phyloP scores from a whole-genome alignment of 2,888 invertebrate species.

The Malthinus seriepunctatus region DNA sequence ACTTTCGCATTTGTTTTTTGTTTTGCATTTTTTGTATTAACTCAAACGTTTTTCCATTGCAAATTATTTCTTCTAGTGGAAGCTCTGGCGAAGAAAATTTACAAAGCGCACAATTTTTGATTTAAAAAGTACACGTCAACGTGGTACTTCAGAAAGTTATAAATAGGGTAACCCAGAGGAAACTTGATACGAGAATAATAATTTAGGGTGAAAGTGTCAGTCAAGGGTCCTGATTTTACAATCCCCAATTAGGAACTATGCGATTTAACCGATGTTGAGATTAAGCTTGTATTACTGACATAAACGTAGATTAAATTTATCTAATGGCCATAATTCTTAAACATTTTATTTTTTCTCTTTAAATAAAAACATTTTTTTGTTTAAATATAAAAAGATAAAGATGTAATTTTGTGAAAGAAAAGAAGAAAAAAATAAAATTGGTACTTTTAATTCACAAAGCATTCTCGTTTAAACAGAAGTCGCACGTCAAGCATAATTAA shows the following conservation, averaged over 20 bases:
- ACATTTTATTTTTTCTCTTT: not conserved
- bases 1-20: no score
- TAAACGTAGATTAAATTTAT: not conserved
- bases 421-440: constrained; percentile 14
- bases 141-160: constrained; percentile 33
- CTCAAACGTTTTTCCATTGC: no score
- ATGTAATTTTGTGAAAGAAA: constrained; percentile 1
- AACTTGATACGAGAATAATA: constrained; percentile 44
- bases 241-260: constrained; percentile 50
- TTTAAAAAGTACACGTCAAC: no score
- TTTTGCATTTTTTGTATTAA: no score
- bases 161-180: constrained; percentile 41
- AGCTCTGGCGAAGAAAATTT: no score
- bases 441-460: constrained; percentile 24
- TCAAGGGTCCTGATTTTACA: constrained; percentile 52
- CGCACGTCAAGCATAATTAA: constrained; percentile 27
- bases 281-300: constrained; percentile 36
- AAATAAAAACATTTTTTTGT: not conserved
- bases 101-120: no score
- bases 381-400: not conserved
- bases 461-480: constrained; percentile 25
- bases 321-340: not conserved
- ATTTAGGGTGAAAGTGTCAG: constrained; percentile 42
- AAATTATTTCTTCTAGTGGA: no score
- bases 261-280: constrained; percentile 32